phyloP scores from a whole-genome alignment of 2,797 vertebrate genomes.

The Cyprinella venusta region DNA sequence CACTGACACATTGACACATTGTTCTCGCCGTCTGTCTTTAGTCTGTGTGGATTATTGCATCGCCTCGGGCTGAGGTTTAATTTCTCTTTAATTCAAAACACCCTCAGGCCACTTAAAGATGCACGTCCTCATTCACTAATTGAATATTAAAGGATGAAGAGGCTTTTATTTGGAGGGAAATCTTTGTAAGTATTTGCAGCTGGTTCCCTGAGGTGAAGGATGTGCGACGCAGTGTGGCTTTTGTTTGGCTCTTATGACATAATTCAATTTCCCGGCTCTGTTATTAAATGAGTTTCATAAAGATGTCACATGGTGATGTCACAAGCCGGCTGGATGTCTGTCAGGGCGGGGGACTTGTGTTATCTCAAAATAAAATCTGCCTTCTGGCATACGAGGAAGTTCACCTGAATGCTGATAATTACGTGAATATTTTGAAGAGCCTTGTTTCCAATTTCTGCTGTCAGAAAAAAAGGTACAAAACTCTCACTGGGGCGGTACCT shows the following conservation, averaged over 20 bases:
- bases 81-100: slow-evolving; percentile 27
- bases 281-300: slow-evolving; percentile 38
- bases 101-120: slow-evolving; percentile 2
- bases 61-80: slow-evolving; percentile 19
- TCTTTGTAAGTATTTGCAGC: neutral
- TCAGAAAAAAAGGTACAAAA: too few relatives aligned
- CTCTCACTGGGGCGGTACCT: too few relatives aligned
- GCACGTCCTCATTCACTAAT: neutral
- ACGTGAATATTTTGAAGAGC: neutral
- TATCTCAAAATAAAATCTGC: neutral
- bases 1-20: neutral
- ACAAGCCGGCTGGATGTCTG: neutral
- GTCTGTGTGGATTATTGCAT: slow-evolving; percentile 19
- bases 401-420: neutral
- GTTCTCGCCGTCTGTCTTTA: slow-evolving; percentile 3
- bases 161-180: neutral
- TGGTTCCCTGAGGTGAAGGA: slow-evolving; percentile 18
- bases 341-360: neutral
- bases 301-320: slow-evolving; percentile 22
- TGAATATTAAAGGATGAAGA: slow-evolving; percentile 7
- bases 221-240: neutral
- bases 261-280: slow-evolving; percentile 26
- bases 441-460: neutral
- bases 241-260: neutral
- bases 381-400: neutral